Evolutionary conservation across 2,113 vertebrate species (phyloP).

Genomic region (Dendrocopos noguchii): DNA sequence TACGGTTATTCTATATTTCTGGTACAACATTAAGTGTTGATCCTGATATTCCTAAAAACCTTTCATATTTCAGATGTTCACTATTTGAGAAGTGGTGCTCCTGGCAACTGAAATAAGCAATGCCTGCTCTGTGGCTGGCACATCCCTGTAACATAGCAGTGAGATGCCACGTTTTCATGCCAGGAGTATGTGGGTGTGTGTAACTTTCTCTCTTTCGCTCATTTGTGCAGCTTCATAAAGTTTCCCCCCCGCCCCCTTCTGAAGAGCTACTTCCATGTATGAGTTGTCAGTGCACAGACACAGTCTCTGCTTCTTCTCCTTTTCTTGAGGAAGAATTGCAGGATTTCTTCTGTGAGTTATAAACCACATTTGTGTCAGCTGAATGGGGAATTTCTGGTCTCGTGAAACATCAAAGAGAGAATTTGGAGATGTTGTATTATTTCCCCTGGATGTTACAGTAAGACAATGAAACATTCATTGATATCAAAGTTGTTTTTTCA

Average conservation of each 20-base stretch:
- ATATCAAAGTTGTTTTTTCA: background rate
- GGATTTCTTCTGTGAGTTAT: background rate
- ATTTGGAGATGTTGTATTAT: background rate
- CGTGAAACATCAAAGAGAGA: background rate
- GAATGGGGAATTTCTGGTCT: background rate
- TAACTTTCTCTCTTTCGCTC: background rate
- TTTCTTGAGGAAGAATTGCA: background rate
- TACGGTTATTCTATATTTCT: background rate
- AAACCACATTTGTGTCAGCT: background rate
- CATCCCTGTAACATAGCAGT: background rate
- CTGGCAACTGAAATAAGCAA: background rate
- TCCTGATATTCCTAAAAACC: background rate
- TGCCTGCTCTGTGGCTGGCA: background rate
- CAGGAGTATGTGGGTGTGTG: background rate
- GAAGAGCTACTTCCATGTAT: background rate
- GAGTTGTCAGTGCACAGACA: background rate
- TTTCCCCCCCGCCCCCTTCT: background rate
- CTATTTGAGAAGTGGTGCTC: background rate
- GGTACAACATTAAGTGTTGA: background rate
- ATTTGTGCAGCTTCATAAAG: background rate
- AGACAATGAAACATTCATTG: background rate
- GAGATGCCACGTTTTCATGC: background rate
- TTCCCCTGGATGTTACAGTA: background rate
- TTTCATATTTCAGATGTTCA: background rate
- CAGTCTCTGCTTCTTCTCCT: background rate